Evolutionary conservation across 2,888 invertebrate species (phyloP).

Genomic region (Drosophila meridiana): DNA sequence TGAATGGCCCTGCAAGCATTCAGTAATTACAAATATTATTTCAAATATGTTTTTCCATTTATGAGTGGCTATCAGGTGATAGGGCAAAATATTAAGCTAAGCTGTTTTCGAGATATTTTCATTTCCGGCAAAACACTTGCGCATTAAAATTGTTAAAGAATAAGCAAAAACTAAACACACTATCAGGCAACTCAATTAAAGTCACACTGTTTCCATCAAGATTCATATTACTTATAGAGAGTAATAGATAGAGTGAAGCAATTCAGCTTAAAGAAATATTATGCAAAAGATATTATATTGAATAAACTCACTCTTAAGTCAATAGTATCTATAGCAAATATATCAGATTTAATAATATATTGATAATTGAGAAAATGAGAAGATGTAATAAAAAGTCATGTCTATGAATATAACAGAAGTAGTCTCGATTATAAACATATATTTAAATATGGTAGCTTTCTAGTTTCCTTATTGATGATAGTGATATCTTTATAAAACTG

Average conservation of each 20-base stretch:
- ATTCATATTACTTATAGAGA: not conserved
- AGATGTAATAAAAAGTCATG: not conserved
- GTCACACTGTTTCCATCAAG: not conserved
- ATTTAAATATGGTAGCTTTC: not conserved
- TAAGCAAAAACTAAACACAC: not conserved
- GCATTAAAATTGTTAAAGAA: not conserved
- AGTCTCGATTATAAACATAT: not conserved
- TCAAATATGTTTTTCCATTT: not conserved
- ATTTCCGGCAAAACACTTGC: not conserved
- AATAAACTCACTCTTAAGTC: not conserved
- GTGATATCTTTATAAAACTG: not conserved
- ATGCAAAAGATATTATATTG: not conserved
- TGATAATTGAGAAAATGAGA: not conserved
- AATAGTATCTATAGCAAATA: not conserved
- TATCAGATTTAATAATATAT: not conserved
- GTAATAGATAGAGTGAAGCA: not conserved
- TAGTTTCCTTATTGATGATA: not conserved
- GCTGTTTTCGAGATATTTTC: not conserved
- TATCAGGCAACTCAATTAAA: not conserved
- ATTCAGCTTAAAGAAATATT: not conserved
- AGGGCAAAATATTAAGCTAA: not conserved
- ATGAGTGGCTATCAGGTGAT: not conserved
- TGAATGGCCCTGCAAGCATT: constrained; percentile 90
- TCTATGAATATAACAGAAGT: not conserved
- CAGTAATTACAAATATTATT: not conserved